phyloP scores from a whole-genome alignment of 2,113 vertebrate species.

The Xenopus borealis region DNA sequence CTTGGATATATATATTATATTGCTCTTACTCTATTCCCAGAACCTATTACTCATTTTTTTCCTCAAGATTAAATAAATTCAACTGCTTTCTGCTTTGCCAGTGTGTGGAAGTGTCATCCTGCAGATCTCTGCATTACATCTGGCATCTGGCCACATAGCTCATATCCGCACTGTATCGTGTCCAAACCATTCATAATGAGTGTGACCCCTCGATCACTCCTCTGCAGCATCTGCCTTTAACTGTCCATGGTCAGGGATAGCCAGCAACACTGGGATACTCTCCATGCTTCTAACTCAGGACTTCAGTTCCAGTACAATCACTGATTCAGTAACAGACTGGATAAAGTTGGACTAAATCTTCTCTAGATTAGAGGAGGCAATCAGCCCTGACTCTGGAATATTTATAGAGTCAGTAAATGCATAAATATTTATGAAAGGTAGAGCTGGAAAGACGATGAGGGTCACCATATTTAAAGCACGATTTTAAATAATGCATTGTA shows the following conservation, averaged over 20 bases:
- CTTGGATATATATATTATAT: slow-evolving; percentile 15
- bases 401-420: too few relatives aligned
- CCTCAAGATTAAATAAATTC: slow-evolving; percentile 38
- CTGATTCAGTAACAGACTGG: slow-evolving; percentile 6
- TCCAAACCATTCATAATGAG: slow-evolving; percentile 43
- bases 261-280: slow-evolving; percentile 20
- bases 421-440: too few relatives aligned
- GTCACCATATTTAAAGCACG: too few relatives aligned
- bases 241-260: slow-evolving; percentile 30
- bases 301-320: too few relatives aligned
- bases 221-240: slow-evolving; percentile 36
- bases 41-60: slow-evolving; percentile 40
- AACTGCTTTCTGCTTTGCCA: slow-evolving; percentile 31
- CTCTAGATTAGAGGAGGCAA: background rate
- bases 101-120: slow-evolving; percentile 42
- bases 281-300: slow-evolving; percentile 1
- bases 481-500: too few relatives aligned
- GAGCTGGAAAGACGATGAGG: too few relatives aligned
- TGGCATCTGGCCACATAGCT: slow-evolving; percentile 39
- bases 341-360: background rate
- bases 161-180: slow-evolving; percentile 45
- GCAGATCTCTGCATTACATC: slow-evolving; percentile 46
- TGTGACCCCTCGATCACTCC: slow-evolving; percentile 41
- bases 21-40: slow-evolving; percentile 32
- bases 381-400: background rate